Percentiles rank a stretch among this genome's conserved stretches.
Conservation (phyloP, 2,797 vertebrate species). For the Scolopax bukidnonensis region DNA sequence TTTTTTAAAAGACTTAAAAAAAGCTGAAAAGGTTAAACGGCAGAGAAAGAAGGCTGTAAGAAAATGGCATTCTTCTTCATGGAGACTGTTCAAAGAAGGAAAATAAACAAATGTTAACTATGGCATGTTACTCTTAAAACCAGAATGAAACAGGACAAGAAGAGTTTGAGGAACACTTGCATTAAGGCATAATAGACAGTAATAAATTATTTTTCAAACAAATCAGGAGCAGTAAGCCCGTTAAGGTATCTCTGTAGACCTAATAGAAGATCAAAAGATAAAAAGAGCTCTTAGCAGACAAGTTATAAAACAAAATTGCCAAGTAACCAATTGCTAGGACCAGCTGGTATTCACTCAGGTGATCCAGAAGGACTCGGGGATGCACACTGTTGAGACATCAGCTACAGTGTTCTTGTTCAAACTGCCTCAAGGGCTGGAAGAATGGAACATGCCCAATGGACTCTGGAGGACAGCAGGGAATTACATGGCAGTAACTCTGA, state of each 20-base stretch:
- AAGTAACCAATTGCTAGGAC: background rate
- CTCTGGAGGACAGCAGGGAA: background rate
- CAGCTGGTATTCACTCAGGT: background rate
- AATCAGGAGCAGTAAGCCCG: background rate
- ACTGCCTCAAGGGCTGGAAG: background rate
- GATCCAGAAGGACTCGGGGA: background rate
- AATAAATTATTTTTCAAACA: constrained; percentile 23
- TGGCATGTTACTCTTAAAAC: background rate
- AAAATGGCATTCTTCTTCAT: background rate
- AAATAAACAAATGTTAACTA: background rate
- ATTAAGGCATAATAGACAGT: background rate
- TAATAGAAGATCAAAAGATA: background rate
- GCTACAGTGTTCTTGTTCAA: background rate
- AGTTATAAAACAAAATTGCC: background rate
- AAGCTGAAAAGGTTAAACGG: background rate
- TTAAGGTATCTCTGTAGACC: background rate
- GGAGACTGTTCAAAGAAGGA: background rate
- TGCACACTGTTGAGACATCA: background rate
- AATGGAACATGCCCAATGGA: background rate
- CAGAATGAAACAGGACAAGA: background rate
- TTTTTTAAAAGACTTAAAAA: background rate
- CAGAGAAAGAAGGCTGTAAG: background rate
- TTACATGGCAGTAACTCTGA: accelerated
- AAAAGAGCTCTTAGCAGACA: background rate
- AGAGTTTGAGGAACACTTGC: background rate